Evolutionary conservation across 2,888 invertebrate genomes (phyloP), one percentile per base, ranked within the genome.

Genomic region (Copidosoma aretas): DNA sequence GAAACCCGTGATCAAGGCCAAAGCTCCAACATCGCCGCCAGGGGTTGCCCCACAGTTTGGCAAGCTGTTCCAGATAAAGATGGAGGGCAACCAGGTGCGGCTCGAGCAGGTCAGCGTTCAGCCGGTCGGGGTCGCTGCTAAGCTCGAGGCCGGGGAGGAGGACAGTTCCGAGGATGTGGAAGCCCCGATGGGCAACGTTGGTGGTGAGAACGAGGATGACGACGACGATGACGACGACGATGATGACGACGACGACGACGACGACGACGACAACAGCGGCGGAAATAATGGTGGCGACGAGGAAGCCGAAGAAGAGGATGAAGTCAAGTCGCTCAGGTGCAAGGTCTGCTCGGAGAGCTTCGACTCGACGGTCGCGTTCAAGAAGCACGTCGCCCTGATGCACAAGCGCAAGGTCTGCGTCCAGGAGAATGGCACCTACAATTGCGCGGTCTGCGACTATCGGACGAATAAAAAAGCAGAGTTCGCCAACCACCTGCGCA

Each of bases 311-410:
- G 12, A 8, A 5, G 24, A 1, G 10, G 24, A 2, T 12, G 53
- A 19, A 22, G 56, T 14, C 0, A 5, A 8, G 25, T n/a, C 77
- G 0, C 56, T 83, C 3, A 82, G 79, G 60, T 83, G 83, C 62
- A 82, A 80, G 63, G 74, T 73, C 0, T 83, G 83, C 66, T 78
- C 80, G 0, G 81, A 82, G 60, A 80, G 75, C 4, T 83, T 83
- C 60, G 75, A 74, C 22, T 77, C 81, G 0, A 72, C 74, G 15
- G 73, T 80, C 12, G 76, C 79, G 0, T 84, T 82, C 54, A 72
- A 78, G 15, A 83, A 82, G 43, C 83, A 83, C 74, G 82, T 84
- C 0, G 82, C 83, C 0, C 83, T 82, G 82, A 79, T 77, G 1
- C 83, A 84, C 74, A 81, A 79, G 70, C 81, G 80, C 61, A 82